Evolutionary conservation across 1,140 invertebrate species (phyloP).

Genomic region (Pseudomyrmex sp.): DNA sequence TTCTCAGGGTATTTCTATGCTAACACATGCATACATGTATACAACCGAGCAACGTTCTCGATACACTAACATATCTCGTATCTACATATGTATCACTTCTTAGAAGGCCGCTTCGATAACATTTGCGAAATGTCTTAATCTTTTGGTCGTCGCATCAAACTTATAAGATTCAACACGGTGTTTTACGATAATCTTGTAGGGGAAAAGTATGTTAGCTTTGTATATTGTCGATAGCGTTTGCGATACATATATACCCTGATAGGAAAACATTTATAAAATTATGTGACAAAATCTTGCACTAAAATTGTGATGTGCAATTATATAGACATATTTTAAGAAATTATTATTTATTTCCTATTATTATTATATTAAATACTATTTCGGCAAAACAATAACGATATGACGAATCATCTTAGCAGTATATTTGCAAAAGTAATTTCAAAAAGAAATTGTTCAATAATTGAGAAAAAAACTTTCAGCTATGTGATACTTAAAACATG

Average conservation of each 20-base stretch:
- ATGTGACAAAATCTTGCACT: too few species aligned
- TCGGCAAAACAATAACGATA: too few species aligned
- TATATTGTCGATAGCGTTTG: neutral
- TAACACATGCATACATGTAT: neutral
- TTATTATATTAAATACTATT: too few species aligned
- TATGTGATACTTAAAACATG: too few species aligned
- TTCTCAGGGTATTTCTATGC: slow-evolving; percentile 72
- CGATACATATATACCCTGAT: neutral
- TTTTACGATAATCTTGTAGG: slow-evolving; percentile 26
- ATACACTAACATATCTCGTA: slow-evolving; percentile 59
- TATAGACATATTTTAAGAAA: too few species aligned
- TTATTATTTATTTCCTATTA: too few species aligned
- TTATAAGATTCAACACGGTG: neutral
- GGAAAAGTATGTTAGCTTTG: slow-evolving; percentile 15
- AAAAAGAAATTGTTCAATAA: too few species aligned
- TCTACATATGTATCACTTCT: slow-evolving; percentile 18
- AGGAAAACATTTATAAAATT: too few species aligned
- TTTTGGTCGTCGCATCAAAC: slow-evolving; percentile 21
- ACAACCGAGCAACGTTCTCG: slow-evolving; percentile 59
- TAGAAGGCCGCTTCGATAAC: slow-evolving; percentile 22
- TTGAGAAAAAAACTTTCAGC: too few species aligned
- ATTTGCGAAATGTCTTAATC: slow-evolving; percentile 41
- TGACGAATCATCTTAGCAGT: too few species aligned
- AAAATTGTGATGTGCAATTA: too few species aligned
- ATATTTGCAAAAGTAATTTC: too few species aligned